A percentile compares a stretch with the other conserved stretches of the same genome.
Conservation (phyloP, 2,888 invertebrate species). For the Ectobius pallidus region DNA sequence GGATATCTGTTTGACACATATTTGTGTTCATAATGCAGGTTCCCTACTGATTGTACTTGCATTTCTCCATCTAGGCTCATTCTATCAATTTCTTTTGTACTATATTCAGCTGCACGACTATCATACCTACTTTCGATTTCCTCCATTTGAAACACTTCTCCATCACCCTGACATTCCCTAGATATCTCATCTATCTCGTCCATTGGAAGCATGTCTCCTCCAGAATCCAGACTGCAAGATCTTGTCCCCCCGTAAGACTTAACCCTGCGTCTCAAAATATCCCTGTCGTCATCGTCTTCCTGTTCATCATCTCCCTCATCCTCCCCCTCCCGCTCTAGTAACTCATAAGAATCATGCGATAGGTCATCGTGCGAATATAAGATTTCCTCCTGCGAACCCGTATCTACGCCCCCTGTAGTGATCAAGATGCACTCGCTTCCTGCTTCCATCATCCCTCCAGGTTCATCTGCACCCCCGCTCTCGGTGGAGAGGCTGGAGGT, state of each 20-base stretch:
- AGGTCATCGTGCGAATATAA: slow-evolving; percentile 77
- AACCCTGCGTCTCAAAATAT: slow-evolving; percentile 12
- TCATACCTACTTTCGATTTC: slow-evolving; percentile 53
- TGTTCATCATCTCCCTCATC: slow-evolving; percentile 59
- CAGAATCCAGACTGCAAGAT: slow-evolving; percentile 77
- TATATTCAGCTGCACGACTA: background rate
- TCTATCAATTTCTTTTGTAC: slow-evolving; percentile 17
- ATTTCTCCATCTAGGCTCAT: background rate
- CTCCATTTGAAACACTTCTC: slow-evolving; percentile 77
- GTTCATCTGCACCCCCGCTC: slow-evolving; percentile 71
- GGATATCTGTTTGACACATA: no score
- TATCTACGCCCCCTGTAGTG: slow-evolving; percentile 45
- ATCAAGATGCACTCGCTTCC: slow-evolving; percentile 53
- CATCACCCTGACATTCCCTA: slow-evolving; percentile 56
- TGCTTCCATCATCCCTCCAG: slow-evolving; percentile 66
- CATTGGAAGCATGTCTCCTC: slow-evolving; percentile 77
- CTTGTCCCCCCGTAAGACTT: slow-evolving; percentile 48
- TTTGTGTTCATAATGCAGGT: no score
- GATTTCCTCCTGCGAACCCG: slow-evolving; percentile 47
- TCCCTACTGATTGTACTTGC: background rate
- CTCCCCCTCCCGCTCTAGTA: slow-evolving; percentile 77
- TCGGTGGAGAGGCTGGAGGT: slow-evolving; percentile 70
- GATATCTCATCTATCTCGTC: slow-evolving; percentile 65
- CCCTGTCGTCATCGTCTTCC: slow-evolving; percentile 43
- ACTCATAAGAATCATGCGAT: slow-evolving; percentile 87